Evolutionary conservation across 2,113 vertebrate genomes (phyloP), one percentile per base, ranked within the genome.

Genomic region (Oryzias melastigma): DNA sequence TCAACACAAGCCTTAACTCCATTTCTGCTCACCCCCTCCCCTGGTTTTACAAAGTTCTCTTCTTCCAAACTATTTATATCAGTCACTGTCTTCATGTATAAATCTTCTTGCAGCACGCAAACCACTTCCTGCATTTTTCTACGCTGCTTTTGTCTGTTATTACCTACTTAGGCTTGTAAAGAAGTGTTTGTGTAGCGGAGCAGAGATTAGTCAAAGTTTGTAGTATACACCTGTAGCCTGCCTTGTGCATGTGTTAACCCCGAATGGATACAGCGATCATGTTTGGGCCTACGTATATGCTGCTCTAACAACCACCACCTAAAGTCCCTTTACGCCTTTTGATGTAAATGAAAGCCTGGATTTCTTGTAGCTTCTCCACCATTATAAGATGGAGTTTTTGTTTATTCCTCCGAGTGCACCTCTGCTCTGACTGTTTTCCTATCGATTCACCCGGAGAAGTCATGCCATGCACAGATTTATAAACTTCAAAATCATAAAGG

Each of bases 1-100:
- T 35, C 68, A 52, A 88, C 74, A 84, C 84, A 63, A 87, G 90
- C 91, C 90, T 92, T 92, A 92, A 91, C 48, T 69, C 67, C 62
- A 69, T 71, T 83, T 86, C 44, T 69, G 66, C 73, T 75, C 75
- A 27, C 65, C 53, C 48, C 57, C 59, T 58, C 52, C 44, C 62
- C 62, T 12, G 65, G 49, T 59, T 65, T 73, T 72, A 54, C 7
- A 14, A 60, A 40, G 79, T 78, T 72, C n/a, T 75, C 65, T 66
- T 82, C 74, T 65, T 65, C 29, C 59, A 52, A 62, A 69, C 67
- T 68, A 56, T 56, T 19, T 46, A 55, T 5, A 19, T 61, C 68
- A 56, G 53, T 55, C 35, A 65, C 57, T 15, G 27, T 43, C 61
- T 75, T 51, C 68, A 45, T 73, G 65, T 73, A 65, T 52, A 44